Conservation (phyloP, 2,797 vertebrate species). For the Odontamblyopus rebecca region DNA sequence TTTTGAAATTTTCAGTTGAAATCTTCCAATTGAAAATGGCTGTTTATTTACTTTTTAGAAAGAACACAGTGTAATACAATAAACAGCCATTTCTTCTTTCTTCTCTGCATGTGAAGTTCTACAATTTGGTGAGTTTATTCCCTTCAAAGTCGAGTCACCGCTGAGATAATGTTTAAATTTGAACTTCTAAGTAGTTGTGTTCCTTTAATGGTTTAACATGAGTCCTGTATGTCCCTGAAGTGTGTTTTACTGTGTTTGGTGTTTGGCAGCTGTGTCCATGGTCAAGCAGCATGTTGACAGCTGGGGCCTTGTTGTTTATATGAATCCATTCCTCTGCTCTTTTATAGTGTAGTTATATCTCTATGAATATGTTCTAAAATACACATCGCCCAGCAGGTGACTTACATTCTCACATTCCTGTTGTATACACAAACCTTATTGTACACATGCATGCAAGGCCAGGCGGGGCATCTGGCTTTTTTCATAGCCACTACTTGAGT, state of each 20-base stretch:
- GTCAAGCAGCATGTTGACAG: slow-evolving; percentile 59
- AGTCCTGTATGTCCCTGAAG: slow-evolving; percentile 15
- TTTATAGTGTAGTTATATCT: slow-evolving; percentile 47
- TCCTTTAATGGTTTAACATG: not conserved
- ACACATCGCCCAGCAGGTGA: slow-evolving; percentile 42
- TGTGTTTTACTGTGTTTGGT: slow-evolving; percentile 35
- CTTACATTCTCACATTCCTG: slow-evolving; percentile 15
- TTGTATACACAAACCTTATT: slow-evolving; percentile 24
- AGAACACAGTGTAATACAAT: too few species aligned
- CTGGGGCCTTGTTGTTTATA: slow-evolving; percentile 63
- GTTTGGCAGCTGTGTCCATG: slow-evolving; percentile 57
- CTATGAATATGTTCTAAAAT: slow-evolving; percentile 44
- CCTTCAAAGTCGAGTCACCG: not conserved
- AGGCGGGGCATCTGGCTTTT: slow-evolving; percentile 55
- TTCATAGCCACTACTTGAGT: slow-evolving; percentile 39
- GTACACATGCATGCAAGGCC: slow-evolving; percentile 37
- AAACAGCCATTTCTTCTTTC: not conserved
- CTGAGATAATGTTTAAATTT: not conserved
- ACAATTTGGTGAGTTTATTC: not conserved
- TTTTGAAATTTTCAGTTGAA: too few species aligned
- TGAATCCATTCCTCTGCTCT: slow-evolving; percentile 41
- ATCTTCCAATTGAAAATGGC: too few species aligned
- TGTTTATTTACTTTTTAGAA: not conserved
- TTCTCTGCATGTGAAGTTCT: not conserved
- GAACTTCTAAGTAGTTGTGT: not conserved